Evolutionary conservation across 2,113 vertebrate species (phyloP).

Genomic region (Tylochromis polylepis): DNA sequence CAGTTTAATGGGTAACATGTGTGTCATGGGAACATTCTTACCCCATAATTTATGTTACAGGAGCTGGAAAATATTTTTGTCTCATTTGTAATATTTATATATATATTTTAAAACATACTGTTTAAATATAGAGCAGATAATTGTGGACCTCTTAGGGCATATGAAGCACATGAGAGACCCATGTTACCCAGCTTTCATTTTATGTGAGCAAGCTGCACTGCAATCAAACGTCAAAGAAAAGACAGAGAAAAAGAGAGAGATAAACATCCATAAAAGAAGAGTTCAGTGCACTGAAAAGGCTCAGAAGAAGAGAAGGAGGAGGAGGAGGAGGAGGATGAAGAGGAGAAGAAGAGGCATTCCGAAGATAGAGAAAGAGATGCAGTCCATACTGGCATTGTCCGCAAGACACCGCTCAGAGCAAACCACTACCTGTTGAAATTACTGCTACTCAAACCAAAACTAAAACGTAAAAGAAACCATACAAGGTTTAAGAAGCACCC

Average conservation of each 20-base stretch:
- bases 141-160: background rate
- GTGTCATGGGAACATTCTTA: background rate
- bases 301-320: conserved; percentile 27
- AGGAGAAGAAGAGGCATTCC: conserved; percentile 66
- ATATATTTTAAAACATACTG: background rate
- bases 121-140: background rate
- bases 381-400: conserved; percentile 66
- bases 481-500: conserved; percentile 65
- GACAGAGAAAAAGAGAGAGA: conserved; percentile 52
- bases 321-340: background rate
- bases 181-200: conserved; percentile 65
- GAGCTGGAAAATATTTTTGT: background rate
- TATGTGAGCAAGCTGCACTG: conserved; percentile 58
- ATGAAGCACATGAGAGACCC: conserved; percentile 27
- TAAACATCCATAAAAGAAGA: conserved; percentile 61
- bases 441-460: conserved; percentile 51
- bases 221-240: conserved; percentile 46
- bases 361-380: conserved; percentile 58
- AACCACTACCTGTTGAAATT: conserved; percentile 59
- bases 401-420: conserved; percentile 70
- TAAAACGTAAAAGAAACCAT: conserved; percentile 35
- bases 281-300: conserved; percentile 40
- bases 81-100: background rate
- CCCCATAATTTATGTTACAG: background rate
- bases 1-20: conserved; percentile 49